A percentile compares a stretch with the other conserved stretches of the same genome.
Evolutionary conservation across 2,797 vertebrate genomes (phyloP).

Genomic region (Euphonia xanthogaster): DNA sequence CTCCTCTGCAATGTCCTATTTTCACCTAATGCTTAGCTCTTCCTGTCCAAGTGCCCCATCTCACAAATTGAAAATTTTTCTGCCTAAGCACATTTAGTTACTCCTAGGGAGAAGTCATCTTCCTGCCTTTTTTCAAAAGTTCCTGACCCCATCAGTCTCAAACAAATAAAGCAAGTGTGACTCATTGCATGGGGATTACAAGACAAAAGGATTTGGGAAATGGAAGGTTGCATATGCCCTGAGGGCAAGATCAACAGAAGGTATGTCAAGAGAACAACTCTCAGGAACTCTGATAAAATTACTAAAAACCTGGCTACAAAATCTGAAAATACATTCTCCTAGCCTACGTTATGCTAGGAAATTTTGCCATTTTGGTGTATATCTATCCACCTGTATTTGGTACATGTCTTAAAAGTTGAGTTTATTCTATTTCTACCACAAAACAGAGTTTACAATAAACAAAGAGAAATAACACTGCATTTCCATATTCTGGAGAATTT

Average conservation of each 20-base stretch:
- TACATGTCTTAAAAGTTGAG: neutral
- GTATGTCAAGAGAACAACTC: neutral
- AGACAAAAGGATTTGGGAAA: slow-evolving; percentile 1
- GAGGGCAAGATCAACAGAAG: neutral
- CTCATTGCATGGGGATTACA: neutral
- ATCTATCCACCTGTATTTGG: neutral
- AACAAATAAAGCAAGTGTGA: slow-evolving; percentile 9
- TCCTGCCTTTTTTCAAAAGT: neutral
- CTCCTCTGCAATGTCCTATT: neutral
- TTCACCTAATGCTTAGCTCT: neutral
- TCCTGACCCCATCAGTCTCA: neutral
- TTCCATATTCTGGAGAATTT: neutral
- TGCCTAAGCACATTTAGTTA: neutral
- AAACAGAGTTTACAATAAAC: neutral
- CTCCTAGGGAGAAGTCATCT: neutral
- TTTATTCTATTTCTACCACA: neutral
- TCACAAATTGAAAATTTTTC: neutral
- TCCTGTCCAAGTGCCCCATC: neutral
- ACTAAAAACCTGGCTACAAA: neutral
- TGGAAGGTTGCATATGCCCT: neutral
- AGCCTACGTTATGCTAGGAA: neutral
- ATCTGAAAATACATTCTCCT: neutral
- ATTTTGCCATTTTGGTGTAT: neutral
- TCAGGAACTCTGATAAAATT: neutral
- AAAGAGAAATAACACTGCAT: neutral